Evolutionary conservation across 1,140 invertebrate genomes (phyloP).

Genomic region (Coptotermes formosanus): DNA sequence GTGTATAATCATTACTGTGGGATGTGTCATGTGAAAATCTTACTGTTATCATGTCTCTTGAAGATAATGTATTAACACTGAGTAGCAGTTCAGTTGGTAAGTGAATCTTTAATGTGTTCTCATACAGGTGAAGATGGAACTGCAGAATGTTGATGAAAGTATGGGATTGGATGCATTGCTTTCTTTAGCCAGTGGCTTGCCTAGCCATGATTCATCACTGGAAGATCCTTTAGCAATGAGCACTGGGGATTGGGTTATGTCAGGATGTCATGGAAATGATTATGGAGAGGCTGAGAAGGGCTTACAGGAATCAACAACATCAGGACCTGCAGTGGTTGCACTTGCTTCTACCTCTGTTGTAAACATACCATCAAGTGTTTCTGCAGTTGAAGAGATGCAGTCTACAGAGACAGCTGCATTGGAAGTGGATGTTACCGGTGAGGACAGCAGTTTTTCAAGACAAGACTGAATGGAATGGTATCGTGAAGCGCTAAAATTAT

Average conservation of each 20-base stretch:
- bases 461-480: background rate
- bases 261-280: background rate
- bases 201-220: background rate
- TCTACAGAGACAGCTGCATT: background rate
- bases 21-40: too few species aligned
- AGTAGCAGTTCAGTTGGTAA: too few species aligned
- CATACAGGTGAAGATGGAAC: slow-evolving; percentile 9
- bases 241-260: background rate
- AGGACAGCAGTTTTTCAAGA: background rate
- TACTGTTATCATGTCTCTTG: too few species aligned
- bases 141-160: background rate
- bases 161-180: slow-evolving; percentile 25
- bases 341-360: too few species aligned
- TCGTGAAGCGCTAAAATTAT: background rate
- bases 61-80: too few species aligned
- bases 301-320: background rate
- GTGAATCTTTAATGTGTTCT: background rate
- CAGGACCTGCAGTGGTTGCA: background rate
- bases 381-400: background rate
- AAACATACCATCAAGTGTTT: too few species aligned
- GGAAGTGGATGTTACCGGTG: background rate
- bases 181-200: background rate
- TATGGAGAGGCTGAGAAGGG: background rate
- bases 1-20: too few species aligned
- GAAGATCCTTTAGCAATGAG: slow-evolving; percentile 19